Evolutionary conservation across 2,888 invertebrate genomes (phyloP).

Genomic region (Gisinianus flammeolus): DNA sequence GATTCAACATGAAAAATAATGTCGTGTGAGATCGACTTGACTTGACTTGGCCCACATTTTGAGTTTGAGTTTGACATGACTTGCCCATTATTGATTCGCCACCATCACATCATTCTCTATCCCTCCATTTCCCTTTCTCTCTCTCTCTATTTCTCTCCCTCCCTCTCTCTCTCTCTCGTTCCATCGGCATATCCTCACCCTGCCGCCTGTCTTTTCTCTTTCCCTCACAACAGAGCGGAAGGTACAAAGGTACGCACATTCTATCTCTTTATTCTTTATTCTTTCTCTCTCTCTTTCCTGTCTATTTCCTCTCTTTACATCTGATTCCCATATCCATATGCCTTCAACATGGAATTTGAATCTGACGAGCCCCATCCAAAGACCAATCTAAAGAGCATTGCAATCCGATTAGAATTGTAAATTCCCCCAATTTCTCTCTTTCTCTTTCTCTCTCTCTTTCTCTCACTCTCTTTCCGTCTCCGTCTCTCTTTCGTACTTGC

Average conservation of each 20-base stretch:
- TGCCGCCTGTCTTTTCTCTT: no score
- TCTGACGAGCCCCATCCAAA: not conserved
- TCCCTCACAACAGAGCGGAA: not conserved
- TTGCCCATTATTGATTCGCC: slow-evolving; percentile 45
- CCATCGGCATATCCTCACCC: slow-evolving; percentile 20
- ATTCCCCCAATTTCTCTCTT: no score
- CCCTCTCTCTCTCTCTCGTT: slow-evolving; percentile 1
- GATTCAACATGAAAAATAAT: slow-evolving; percentile 45
- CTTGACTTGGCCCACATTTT: slow-evolving; percentile 48
- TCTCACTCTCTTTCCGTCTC: no score
- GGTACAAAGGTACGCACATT: not conserved
- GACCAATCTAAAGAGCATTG: not conserved
- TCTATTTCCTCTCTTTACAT: not conserved
- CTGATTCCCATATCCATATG: not conserved
- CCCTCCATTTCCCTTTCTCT: not conserved
- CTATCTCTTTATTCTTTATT: not conserved
- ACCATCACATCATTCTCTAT: slow-evolving; percentile 32
- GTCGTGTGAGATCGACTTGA: slow-evolving; percentile 41
- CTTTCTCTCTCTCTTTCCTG: not conserved
- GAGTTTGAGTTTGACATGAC: slow-evolving; percentile 29
- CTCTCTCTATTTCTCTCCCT: not conserved
- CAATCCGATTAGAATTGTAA: not conserved
- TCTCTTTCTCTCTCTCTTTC: no score
- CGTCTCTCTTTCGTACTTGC: no score
- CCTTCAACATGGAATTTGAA: not conserved